Conservation (phyloP, 2,888 invertebrate genomes). For the Hipparchia sbordonii region DNA sequence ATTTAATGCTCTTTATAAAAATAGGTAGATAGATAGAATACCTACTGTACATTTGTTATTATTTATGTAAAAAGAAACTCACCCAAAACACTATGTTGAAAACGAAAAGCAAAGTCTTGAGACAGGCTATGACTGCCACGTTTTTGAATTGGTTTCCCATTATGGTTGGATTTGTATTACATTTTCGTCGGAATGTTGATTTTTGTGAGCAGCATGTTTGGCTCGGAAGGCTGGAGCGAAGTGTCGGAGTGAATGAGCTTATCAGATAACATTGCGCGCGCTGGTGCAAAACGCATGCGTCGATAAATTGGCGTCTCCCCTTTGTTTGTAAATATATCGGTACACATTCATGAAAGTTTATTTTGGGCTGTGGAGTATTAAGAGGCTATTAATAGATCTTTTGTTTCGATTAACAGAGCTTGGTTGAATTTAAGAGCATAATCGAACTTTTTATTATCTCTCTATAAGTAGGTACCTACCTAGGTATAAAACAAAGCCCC, state of each 20-base stretch:
- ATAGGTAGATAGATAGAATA: not conserved
- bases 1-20: not conserved
- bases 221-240: slow-evolving; percentile 16
- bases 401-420: slow-evolving; percentile 5
- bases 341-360: slow-evolving; percentile 13
- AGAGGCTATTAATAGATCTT: slow-evolving; percentile 7
- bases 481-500: no score
- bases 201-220: slow-evolving; percentile 37
- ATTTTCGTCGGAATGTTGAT: slow-evolving; percentile 34
- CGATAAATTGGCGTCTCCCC: slow-evolving; percentile 56
- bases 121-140: slow-evolving; percentile 88
- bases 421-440: not conserved
- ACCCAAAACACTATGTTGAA: slow-evolving; percentile 93
- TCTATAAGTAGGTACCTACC: no score
- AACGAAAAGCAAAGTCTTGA: slow-evolving; percentile 89
- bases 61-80: slow-evolving; percentile 59
- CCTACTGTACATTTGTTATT: not conserved
- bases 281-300: slow-evolving; percentile 60
- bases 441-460: not conserved
- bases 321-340: slow-evolving; percentile 56
- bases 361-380: not conserved
- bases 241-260: slow-evolving; percentile 33
- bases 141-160: slow-evolving; percentile 90
- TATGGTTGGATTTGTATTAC: slow-evolving; percentile 39
- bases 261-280: slow-evolving; percentile 40